A percentile compares a stretch with the other conserved stretches of the same genome.
phyloP scores from a whole-genome alignment of 2,888 invertebrate genomes.

The Digitonthophagus gazella region DNA sequence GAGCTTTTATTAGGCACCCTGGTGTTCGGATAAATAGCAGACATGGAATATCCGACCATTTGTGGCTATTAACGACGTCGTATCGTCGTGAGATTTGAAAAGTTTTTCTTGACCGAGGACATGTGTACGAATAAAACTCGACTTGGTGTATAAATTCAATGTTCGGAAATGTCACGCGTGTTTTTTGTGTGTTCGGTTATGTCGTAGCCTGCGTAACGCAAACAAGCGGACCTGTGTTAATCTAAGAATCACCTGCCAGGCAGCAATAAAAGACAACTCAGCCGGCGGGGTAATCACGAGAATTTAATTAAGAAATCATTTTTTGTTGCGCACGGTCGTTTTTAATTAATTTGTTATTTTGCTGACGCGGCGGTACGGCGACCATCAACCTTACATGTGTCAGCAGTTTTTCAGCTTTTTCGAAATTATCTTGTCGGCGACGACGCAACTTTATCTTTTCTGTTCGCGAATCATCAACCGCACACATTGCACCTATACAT shows the following conservation, averaged over 20 bases:
- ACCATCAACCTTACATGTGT: conserved; percentile 27
- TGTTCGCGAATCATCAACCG: background rate
- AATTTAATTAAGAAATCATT: conserved; percentile 27
- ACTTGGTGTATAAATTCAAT: background rate
- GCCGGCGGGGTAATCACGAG: conserved; percentile 11
- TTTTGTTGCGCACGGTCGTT: conserved; percentile 15
- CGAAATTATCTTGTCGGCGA: conserved; percentile 11
- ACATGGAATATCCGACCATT: background rate
- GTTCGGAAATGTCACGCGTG: background rate
- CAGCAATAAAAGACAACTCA: background rate
- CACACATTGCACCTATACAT: background rate
- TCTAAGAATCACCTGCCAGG: background rate
- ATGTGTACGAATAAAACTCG: background rate
- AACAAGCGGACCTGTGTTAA: background rate
- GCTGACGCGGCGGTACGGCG: conserved; percentile 25
- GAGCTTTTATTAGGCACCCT: conserved; percentile 1
- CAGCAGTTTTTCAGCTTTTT: conserved; percentile 23
- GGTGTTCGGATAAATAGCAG: background rate
- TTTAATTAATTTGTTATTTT: conserved; percentile 30
- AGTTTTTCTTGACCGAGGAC: background rate
- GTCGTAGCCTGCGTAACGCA: background rate
- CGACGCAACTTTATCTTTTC: background rate
- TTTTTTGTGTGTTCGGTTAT: background rate
- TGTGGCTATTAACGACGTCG: background rate
- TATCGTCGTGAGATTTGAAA: background rate